Percentiles rank a stretch among this genome's conserved stretches.
Conservation (phyloP, 2,113 vertebrate genomes). For the Irena cyanogastra region DNA sequence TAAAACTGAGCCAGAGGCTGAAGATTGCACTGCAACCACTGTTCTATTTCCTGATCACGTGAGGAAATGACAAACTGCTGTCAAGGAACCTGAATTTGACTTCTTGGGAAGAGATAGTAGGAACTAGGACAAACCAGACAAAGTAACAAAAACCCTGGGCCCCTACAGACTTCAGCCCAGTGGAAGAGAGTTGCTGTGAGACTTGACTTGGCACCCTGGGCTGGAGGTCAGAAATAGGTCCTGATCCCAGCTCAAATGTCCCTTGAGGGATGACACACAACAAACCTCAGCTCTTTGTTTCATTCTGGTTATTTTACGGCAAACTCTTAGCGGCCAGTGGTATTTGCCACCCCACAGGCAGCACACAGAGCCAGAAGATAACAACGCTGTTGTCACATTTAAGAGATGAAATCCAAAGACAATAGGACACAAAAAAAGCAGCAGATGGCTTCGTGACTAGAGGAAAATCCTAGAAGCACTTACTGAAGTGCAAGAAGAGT, state of each 20-base stretch:
- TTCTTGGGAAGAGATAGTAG: background rate
- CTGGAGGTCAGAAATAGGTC: background rate
- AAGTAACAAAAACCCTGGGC: background rate
- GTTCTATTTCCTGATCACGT: background rate
- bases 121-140: background rate
- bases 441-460: background rate
- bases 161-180: background rate
- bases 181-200: background rate
- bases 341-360: background rate
- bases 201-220: background rate
- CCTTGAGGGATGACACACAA: background rate
- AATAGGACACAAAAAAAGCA: background rate
- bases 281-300: background rate
- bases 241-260: background rate
- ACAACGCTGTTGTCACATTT: fast-evolving
- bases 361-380: background rate
- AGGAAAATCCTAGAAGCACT: background rate
- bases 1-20: background rate
- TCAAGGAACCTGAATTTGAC: background rate
- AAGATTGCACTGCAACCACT: background rate
- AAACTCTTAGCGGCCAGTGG: background rate
- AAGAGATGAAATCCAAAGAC: background rate
- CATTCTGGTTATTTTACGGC: background rate
- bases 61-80: background rate
- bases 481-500: background rate